Percentiles rank a stretch among this genome's conserved stretches.
These are phyloP conservation scores for Varanus komodoensis DNA, from an alignment of 2,113 vertebrate species.

Conservation along the genomic window DNA sequence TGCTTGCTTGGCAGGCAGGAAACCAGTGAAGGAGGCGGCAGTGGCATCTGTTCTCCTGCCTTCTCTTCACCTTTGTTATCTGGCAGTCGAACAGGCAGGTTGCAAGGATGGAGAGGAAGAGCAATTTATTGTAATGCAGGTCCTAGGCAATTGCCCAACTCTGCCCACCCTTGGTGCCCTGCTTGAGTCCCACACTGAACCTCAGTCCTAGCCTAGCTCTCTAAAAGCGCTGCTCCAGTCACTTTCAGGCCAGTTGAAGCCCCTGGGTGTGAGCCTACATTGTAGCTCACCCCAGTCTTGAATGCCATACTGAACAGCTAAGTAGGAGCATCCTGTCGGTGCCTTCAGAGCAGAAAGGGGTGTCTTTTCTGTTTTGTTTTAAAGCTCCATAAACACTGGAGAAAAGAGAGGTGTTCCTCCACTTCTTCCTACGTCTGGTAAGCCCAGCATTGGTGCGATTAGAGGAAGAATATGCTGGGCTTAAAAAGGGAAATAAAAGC, in stretches of 20 bases:
- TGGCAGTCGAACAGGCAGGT: no score
- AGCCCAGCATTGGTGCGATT: background rate
- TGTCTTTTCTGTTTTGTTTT: background rate
- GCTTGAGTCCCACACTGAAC: background rate
- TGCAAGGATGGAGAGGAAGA: no score
- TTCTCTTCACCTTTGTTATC: background rate
- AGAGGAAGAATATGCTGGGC: background rate
- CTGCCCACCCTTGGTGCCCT: no score
- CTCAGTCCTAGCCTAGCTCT: background rate
- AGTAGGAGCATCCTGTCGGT: fast-evolving
- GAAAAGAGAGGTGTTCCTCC: background rate
- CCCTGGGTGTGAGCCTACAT: slow-evolving; percentile 43
- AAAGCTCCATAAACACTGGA: background rate
- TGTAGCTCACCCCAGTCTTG: slow-evolving; percentile 5
- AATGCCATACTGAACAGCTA: background rate
- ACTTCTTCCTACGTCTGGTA: no score
- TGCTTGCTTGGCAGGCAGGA: no score
- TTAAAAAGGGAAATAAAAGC: slow-evolving; percentile 5
- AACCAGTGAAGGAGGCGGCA: no score
- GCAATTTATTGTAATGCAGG: no score
- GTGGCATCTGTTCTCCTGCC: no score
- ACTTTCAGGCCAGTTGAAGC: slow-evolving; percentile 23
- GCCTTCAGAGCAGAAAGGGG: background rate
- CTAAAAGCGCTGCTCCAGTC: background rate
- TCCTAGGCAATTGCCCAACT: no score